A percentile compares a stretch with the other conserved stretches of the same genome.
Conservation (phyloP, 1,140 invertebrate genomes). For the Teleopsis dalmanni region DNA sequence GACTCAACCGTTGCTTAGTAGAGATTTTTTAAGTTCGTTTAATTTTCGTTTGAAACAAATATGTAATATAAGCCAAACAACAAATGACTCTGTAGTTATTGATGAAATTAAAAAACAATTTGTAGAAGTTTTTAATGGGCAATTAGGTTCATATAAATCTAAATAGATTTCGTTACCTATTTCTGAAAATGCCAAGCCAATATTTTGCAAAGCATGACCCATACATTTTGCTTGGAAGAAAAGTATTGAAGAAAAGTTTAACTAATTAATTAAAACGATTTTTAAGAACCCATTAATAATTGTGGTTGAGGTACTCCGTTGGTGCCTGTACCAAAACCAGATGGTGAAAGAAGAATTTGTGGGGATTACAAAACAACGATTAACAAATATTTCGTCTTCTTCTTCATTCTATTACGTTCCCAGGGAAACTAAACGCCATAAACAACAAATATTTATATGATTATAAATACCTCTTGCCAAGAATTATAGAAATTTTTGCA, state of each 20-base stretch:
- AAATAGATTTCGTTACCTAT: slow-evolving; percentile 23
- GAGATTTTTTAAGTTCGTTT: background rate
- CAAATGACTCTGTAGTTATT: background rate
- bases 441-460: slow-evolving; percentile 35
- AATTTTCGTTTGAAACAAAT: slow-evolving; percentile 1
- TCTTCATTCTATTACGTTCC: too few species aligned
- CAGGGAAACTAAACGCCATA: slow-evolving; percentile 42
- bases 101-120: background rate
- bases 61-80: background rate
- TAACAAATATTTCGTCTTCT: slow-evolving; percentile 21
- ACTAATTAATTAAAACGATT: slow-evolving; percentile 18
- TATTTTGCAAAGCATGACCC: slow-evolving; percentile 23
- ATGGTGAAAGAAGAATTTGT: background rate
- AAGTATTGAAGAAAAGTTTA: slow-evolving; percentile 20
- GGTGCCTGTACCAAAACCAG: background rate
- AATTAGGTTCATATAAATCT: background rate
- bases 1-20: background rate
- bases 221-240: slow-evolving; percentile 22
- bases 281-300: slow-evolving; percentile 19
- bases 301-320: slow-evolving; percentile 9
- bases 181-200: slow-evolving; percentile 19
- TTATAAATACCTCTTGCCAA: slow-evolving; percentile 34
- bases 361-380: slow-evolving; percentile 5
- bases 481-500: slow-evolving; percentile 32
- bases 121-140: background rate